A percentile compares a stretch with the other conserved stretches of the same genome.
Conservation (phyloP, 2,113 vertebrate genomes). For the Herpetotheres cachinnans region DNA sequence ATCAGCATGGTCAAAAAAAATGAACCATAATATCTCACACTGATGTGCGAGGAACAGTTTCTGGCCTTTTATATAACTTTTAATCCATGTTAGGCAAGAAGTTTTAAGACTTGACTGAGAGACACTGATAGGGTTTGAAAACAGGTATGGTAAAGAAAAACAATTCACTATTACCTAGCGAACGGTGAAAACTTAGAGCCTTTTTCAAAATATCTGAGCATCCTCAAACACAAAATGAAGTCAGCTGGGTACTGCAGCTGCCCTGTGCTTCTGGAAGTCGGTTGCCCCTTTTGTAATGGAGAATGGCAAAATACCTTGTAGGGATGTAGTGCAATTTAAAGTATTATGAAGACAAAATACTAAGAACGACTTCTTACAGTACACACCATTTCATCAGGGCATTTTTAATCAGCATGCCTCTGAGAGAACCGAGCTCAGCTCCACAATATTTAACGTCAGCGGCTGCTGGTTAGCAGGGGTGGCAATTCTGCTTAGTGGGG, state of each 20-base stretch:
- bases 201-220: not conserved
- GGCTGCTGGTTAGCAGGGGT: conserved; percentile 59
- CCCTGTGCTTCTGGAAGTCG: not conserved
- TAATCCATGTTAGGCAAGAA: not conserved
- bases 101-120: not conserved
- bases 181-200: not conserved
- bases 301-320: conserved; percentile 40
- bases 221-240: not conserved
- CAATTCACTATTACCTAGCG: not conserved
- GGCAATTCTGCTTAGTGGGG: conserved; percentile 62
- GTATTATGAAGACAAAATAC: conserved; percentile 59
- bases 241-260: not conserved
- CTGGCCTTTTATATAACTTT: not conserved
- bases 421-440: not conserved
- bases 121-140: not conserved
- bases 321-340: conserved; percentile 10
- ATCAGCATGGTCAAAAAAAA: conserved; percentile 25
- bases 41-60: not conserved
- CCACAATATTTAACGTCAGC: conserved; percentile 57
- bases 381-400: conserved; percentile 52
- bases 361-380: conserved; percentile 46
- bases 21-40: not conserved
- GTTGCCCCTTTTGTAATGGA: conserved; percentile 20
- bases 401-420: conserved; percentile 61
- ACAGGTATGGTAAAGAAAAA: not conserved